These are phyloP conservation scores for Lucilia cuprina DNA, from an alignment of 1,140 invertebrate genomes.

Conservation along the genomic window DNA sequence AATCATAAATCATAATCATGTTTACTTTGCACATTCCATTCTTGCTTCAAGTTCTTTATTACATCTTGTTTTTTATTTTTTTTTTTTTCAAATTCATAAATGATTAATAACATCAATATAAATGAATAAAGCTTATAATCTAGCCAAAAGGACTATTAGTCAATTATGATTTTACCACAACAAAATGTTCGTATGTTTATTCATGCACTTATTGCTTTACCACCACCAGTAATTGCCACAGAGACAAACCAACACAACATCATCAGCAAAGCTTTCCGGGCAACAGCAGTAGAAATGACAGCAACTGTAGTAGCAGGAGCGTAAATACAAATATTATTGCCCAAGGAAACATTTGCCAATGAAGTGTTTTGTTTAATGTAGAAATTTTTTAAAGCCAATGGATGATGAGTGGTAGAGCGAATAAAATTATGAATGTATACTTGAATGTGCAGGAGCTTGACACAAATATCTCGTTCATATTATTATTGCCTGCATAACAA, in stretches of 20 bases:
- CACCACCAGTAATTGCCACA: neutral
- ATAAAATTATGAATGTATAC: neutral
- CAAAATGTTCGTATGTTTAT: neutral
- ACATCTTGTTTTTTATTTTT: no score
- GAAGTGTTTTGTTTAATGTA: neutral
- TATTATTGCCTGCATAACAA: conserved; percentile 16
- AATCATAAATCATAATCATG: neutral
- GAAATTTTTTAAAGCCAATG: neutral
- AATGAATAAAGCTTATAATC: conserved; percentile 23
- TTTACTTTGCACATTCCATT: neutral
- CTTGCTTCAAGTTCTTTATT: neutral
- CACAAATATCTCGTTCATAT: conserved; percentile 17
- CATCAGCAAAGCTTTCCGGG: neutral
- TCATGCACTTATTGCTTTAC: neutral
- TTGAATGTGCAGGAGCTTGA: neutral
- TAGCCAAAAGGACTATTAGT: conserved; percentile 30
- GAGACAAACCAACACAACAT: neutral
- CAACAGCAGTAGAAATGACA: neutral
- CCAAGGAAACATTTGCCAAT: neutral
- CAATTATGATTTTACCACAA: conserved; percentile 25
- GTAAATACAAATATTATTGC: neutral
- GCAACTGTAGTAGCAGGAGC: neutral
- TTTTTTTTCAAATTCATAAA: neutral
- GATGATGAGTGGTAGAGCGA: neutral
- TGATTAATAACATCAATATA: conserved; percentile 31